These are phyloP conservation scores for Ophonus ardosiacus DNA, from an alignment of 2,888 invertebrate genomes.

Conservation along the genomic window DNA sequence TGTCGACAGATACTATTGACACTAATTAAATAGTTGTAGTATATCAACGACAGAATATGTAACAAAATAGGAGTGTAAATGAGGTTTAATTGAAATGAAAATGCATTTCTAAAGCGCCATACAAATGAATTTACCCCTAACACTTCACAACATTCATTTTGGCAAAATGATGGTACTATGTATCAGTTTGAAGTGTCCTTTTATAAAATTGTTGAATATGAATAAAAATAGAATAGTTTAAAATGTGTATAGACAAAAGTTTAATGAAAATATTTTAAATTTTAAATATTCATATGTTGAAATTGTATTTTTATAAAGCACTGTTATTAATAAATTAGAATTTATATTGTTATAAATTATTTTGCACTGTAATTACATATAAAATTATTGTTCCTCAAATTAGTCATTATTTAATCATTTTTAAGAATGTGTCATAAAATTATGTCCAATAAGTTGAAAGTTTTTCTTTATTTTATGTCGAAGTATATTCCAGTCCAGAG, in stretches of 20 bases:
- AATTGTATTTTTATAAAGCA: background rate
- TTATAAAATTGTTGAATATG: background rate
- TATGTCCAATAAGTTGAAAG: no score
- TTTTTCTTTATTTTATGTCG: no score
- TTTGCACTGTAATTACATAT: background rate
- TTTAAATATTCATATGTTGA: background rate
- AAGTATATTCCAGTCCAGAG: no score
- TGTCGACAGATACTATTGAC: no score
- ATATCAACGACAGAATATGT: no score
- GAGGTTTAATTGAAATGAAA: no score
- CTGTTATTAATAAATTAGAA: background rate
- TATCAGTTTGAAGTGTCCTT: background rate
- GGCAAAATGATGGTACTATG: background rate
- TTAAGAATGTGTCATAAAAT: background rate
- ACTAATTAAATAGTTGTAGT: no score
- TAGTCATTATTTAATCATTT: background rate
- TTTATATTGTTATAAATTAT: background rate
- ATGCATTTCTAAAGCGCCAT: no score
- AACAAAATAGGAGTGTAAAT: no score
- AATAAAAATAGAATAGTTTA: background rate
- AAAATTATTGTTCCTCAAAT: no score
- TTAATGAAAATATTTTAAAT: background rate
- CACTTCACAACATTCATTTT: background rate
- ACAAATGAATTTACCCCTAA: background rate
- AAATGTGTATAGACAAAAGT: background rate